phyloP scores from a whole-genome alignment of 2,888 invertebrate genomes.

The Biston betularia region DNA sequence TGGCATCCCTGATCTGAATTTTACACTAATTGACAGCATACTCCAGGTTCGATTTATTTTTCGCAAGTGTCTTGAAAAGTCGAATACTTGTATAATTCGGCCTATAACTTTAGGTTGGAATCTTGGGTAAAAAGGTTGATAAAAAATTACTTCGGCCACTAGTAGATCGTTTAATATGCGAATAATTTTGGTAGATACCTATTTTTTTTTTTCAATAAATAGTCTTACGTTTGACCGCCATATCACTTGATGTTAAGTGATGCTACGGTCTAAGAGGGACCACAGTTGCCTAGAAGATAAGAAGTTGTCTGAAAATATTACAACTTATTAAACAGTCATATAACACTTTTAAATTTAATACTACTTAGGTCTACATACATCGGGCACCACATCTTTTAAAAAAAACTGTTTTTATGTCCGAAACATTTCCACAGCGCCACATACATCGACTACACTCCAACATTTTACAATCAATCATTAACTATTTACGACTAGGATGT shows the following conservation, averaged over 20 bases:
- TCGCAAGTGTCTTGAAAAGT: slow-evolving; percentile 55
- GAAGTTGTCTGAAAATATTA: no score
- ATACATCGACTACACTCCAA: slow-evolving; percentile 3
- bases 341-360: no score
- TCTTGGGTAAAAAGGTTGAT: neutral
- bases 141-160: neutral
- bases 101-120: slow-evolving; percentile 36
- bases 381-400: neutral
- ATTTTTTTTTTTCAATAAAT: no score
- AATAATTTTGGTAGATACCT: neutral
- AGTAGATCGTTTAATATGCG: neutral
- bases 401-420: neutral
- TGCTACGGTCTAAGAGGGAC: no score
- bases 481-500: slow-evolving; percentile 55
- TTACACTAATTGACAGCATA: slow-evolving; percentile 72
- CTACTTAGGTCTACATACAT: no score
- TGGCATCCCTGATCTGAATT: slow-evolving; percentile 47
- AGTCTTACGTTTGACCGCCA: no score
- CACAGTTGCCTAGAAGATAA: no score
- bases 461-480: slow-evolving; percentile 58
- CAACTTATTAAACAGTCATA: no score
- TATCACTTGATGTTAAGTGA: no score
- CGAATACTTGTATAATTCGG: slow-evolving; percentile 54
- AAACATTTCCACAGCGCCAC: neutral
- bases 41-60: slow-evolving; percentile 66